Evolutionary conservation across 2,888 invertebrate genomes (phyloP).

Genomic region (Liopterus haemorrhoidalis): DNA sequence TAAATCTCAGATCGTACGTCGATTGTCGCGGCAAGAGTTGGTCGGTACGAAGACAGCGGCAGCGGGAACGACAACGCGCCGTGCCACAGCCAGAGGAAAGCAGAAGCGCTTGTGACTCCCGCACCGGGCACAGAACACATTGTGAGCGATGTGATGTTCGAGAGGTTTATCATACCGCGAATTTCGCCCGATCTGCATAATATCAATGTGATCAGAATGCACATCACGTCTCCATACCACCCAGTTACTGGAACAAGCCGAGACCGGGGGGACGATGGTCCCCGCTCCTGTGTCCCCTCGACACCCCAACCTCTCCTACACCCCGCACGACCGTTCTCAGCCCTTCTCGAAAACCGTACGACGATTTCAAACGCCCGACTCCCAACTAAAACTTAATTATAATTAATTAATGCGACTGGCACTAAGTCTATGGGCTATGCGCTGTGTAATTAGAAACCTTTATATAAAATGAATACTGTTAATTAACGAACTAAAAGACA

Average conservation of each 20-base stretch:
- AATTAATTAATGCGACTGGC: conserved; percentile 74
- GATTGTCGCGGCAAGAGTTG: conserved; percentile 3
- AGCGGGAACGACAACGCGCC: no score
- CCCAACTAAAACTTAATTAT: conserved; percentile 77
- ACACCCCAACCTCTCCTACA: conserved; percentile 9
- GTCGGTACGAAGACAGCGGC: not conserved
- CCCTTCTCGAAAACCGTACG: conserved; percentile 48
- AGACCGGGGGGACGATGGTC: conserved; percentile 14
- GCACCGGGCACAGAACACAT: no score
- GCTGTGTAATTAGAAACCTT: conserved; percentile 55
- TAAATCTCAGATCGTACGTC: no score
- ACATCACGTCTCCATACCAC: conserved; percentile 40
- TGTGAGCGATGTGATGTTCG: conserved; percentile 8
- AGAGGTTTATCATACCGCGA: conserved; percentile 23
- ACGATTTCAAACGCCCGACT: conserved; percentile 48
- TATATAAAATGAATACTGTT: conserved; percentile 57
- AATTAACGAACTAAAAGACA: conserved; percentile 55
- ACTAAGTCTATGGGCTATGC: conserved; percentile 50
- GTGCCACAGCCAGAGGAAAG: no score
- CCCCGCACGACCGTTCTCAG: conserved; percentile 19
- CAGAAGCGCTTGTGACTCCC: no score
- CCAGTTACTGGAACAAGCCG: conserved; percentile 35
- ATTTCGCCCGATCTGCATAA: conserved; percentile 42
- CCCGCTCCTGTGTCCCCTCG: conserved; percentile 8
- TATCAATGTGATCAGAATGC: conserved; percentile 45